phyloP scores from a whole-genome alignment of 2,888 invertebrate genomes.

The Saturnia japonica region DNA sequence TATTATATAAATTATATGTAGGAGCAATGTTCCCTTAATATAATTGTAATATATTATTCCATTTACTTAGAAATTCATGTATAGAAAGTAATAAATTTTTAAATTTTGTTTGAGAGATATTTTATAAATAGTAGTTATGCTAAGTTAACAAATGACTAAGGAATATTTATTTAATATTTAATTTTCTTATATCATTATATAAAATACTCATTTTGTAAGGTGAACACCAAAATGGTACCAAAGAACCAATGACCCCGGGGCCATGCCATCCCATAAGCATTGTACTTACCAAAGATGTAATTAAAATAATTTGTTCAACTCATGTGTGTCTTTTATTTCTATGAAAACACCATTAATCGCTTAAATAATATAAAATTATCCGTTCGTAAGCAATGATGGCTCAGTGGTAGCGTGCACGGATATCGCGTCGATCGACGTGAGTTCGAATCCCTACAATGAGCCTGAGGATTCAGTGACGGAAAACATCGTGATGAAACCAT shows the following conservation, averaged over 20 bases:
- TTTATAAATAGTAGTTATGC: neutral
- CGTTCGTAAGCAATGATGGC: too few relatives aligned
- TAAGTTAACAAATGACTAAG: constrained; percentile 4
- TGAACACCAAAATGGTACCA: constrained; percentile 45
- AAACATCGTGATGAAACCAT: too few relatives aligned
- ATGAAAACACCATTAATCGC: too few relatives aligned
- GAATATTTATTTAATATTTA: constrained; percentile 14
- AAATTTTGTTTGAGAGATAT: neutral
- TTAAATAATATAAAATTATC: too few relatives aligned
- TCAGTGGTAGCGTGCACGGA: too few relatives aligned
- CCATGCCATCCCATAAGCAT: constrained; percentile 63
- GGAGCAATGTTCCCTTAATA: neutral
- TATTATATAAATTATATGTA: neutral
- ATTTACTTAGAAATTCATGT: neutral
- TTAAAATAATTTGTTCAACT: constrained; percentile 59
- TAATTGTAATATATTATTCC: neutral
- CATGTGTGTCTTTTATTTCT: constrained; percentile 32
- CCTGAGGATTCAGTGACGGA: too few relatives aligned
- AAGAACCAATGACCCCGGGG: constrained; percentile 67
- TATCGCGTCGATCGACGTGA: too few relatives aligned
- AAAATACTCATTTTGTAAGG: constrained; percentile 9
- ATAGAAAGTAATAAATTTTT: neutral
- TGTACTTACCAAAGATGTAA: constrained; percentile 80
- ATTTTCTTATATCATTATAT: neutral
- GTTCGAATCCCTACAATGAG: too few relatives aligned